Base-by-base conservation (phyloP, 2,888 invertebrate species). In the Diplazon laetatorius region DNA sequence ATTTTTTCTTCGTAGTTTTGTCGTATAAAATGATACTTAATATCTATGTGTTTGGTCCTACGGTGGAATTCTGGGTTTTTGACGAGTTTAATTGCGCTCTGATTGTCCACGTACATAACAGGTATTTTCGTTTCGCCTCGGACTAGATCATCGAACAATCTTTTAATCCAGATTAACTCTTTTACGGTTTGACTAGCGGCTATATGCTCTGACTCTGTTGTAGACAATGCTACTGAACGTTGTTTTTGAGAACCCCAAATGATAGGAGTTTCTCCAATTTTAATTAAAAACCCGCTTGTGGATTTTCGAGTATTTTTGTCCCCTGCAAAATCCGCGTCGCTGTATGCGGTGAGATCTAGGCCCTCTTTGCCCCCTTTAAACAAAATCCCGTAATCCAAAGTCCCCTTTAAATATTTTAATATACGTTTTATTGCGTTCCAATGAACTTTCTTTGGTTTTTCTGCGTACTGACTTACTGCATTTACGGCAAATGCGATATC, bases 401-500 rank as follows among this genome's bases (percentile, higher is more conserved):
- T 80, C 37, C 79, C 81, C 12, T 79, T 76, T 3, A 82, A 14
- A 18, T 80, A 82, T 18, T 79, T 78, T 0, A 82, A n/a, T 25
- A 82, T 66, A 42, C 77, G 52, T 59, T 81, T 76, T 0, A 80
- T 63, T 0, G 80, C 80, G 48, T 78, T 76, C 76, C 80, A 82
- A 57, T 83, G 82, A 1, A 73, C 70, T 48, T 73, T 81, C 5
- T n/a, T 59, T 0, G 81, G 80, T 1, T 59, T 44, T 66, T 81
- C 81, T 0, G 76, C 52, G 14, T 68, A 72, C 42, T 77, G 78
- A 65, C 76, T 78, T 6, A 74, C 69, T 8, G 48, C 37, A 30
- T 77, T 68, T 1, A 80, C 57, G 2, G 78, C 80, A 18, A 55
- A 81, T 2, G 83, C 68, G 37, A 83, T 80, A 37, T 83, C 83